Evolutionary conservation across 2,888 invertebrate genomes (phyloP).

Genomic region (Eurois occulta): DNA sequence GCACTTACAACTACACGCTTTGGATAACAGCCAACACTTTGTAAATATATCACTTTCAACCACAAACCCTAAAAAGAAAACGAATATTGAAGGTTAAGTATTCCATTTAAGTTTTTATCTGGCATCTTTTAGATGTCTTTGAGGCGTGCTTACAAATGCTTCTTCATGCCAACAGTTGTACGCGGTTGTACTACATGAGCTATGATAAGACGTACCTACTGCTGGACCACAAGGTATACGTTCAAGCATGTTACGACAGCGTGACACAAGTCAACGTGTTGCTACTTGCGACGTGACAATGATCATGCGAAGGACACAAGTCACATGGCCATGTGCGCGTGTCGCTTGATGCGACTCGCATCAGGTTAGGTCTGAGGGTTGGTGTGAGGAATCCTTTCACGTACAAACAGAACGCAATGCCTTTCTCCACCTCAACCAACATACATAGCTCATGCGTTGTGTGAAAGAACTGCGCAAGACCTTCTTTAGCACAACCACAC

Average conservation of each 20-base stretch:
- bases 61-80: constrained; percentile 18
- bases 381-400: not conserved
- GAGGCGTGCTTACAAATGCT: not conserved
- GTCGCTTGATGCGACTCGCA: not conserved
- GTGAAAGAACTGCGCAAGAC: not conserved
- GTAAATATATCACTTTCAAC: constrained; percentile 18
- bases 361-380: not conserved
- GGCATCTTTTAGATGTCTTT: not conserved
- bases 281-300: not conserved
- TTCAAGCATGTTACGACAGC: not conserved
- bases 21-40: constrained; percentile 51
- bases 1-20: constrained; percentile 22
- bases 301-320: not conserved
- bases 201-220: not conserved
- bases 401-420: not conserved
- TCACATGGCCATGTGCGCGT: not conserved
- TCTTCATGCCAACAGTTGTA: not conserved
- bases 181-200: not conserved
- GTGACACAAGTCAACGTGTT: not conserved
- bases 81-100: constrained; percentile 41
- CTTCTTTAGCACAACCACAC: not conserved
- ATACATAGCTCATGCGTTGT: too few relatives aligned
- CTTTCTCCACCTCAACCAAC: not conserved
- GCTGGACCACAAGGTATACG: not conserved
- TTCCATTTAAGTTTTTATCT: constrained; percentile 21